phyloP scores from a whole-genome alignment of 2,888 invertebrate species.

The Apamea epomidion region DNA sequence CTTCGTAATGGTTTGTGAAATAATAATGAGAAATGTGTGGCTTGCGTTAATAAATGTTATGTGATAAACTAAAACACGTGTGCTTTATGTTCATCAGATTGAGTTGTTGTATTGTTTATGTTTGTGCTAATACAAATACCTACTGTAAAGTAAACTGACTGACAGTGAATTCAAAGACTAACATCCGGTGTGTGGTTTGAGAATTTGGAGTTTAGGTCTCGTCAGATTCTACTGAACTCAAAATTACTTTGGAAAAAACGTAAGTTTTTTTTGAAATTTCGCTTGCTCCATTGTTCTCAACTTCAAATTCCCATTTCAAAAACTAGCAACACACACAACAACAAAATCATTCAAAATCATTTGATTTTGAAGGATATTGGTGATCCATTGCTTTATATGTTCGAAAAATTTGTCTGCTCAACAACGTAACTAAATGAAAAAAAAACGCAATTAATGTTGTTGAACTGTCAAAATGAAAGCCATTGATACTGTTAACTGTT shows the following conservation, averaged over 20 bases:
- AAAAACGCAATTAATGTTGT: background rate
- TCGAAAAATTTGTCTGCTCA: background rate
- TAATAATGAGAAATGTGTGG: conserved; percentile 39
- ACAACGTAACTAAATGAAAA: background rate
- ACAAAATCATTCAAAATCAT: too few relatives aligned
- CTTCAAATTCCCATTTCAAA: background rate
- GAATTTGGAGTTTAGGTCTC: background rate
- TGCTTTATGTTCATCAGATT: conserved; percentile 19
- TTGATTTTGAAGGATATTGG: background rate
- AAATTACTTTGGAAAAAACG: background rate
- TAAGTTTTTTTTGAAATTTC: background rate
- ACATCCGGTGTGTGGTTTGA: background rate
- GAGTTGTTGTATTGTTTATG: background rate
- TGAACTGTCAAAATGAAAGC: background rate
- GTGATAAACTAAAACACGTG: conserved; percentile 23
- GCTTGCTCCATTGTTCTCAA: background rate
- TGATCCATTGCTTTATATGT: background rate
- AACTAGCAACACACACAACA: background rate
- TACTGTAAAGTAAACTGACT: too few relatives aligned
- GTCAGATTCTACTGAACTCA: too few relatives aligned
- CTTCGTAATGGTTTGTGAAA: conserved; percentile 16
- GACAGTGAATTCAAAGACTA: background rate
- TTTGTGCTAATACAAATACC: background rate
- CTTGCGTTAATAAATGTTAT: conserved; percentile 23
- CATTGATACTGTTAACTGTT: background rate